phyloP scores from a whole-genome alignment of 2,113 vertebrate genomes.

The Toxostoma redivivum region DNA sequence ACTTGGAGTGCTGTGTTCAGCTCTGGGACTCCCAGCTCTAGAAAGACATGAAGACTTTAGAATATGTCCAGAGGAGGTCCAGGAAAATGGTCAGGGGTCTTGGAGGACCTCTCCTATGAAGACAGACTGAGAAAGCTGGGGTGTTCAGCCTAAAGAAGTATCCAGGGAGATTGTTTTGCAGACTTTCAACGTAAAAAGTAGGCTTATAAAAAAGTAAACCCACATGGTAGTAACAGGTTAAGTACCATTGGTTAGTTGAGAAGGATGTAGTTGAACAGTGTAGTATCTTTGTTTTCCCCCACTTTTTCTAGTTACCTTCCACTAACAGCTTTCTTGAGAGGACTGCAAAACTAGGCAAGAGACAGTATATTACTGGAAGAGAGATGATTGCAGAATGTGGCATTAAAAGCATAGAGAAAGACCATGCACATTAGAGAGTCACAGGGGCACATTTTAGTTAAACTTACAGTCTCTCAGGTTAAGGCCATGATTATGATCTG shows the following conservation, averaged over 20 bases:
- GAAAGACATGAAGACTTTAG: background rate
- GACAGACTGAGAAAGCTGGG: background rate
- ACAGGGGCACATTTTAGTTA: background rate
- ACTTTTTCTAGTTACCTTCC: background rate
- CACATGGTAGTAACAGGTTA: background rate
- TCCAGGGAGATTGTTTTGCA: accelerated
- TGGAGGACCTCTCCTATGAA: background rate
- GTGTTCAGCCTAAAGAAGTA: background rate
- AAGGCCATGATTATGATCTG: background rate
- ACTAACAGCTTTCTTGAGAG: background rate
- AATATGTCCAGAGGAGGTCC: background rate
- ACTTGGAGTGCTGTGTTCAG: background rate
- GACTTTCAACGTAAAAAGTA: background rate
- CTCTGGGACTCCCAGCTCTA: background rate
- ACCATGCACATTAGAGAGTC: background rate
- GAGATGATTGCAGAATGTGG: background rate
- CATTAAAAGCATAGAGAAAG: background rate
- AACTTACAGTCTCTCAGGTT: background rate
- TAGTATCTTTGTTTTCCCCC: background rate
- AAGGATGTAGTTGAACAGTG: background rate
- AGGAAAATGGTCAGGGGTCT: background rate
- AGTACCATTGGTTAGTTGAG: background rate
- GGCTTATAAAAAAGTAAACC: background rate
- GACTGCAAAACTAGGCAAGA: background rate
- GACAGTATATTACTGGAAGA: background rate